Evolutionary conservation across 2,797 vertebrate species (phyloP).

Genomic region (Scomberomorus guttatus): DNA sequence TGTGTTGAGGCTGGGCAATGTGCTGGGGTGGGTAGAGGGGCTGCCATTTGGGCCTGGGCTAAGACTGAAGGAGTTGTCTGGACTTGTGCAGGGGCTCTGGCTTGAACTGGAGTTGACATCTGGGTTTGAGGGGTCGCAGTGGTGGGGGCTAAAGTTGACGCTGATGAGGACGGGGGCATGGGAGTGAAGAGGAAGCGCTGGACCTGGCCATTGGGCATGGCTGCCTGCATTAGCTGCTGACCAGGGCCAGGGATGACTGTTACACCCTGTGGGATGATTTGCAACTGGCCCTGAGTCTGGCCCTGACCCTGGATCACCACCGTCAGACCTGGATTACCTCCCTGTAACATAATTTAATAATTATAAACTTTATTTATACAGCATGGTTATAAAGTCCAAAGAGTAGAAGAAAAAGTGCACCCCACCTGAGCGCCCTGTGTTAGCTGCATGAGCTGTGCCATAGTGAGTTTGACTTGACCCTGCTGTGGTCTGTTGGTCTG

Average conservation of each 20-base stretch:
- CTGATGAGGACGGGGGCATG: constrained; percentile 75
- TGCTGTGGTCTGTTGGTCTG: constrained; percentile 90
- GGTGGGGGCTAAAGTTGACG: constrained; percentile 38
- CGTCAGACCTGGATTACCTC: constrained; percentile 95
- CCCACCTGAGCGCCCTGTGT: constrained; percentile 95
- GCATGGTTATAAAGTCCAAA: neutral
- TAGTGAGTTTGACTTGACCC: constrained; percentile 97
- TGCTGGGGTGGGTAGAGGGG: constrained; percentile 53
- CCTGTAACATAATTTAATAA: constrained; percentile 75
- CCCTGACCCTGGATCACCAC: constrained; percentile 99
- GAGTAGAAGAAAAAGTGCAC: neutral
- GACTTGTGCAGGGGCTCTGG: constrained; percentile 55
- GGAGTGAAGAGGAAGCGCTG: constrained; percentile 99
- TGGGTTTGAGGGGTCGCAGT: constrained; percentile 45
- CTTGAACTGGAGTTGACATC: constrained; percentile 43
- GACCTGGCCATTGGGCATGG: constrained; percentile 97
- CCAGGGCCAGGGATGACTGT: constrained; percentile 94
- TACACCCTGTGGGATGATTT: constrained; percentile 96
- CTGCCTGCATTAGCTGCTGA: constrained; percentile 99
- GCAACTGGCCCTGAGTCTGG: constrained; percentile 96
- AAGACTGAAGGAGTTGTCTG: constrained; percentile 72
- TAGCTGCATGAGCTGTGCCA: constrained; percentile 97
- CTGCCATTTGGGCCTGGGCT: constrained; percentile 69
- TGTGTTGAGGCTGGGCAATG: constrained; percentile 30
- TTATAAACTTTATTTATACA: neutral